These are phyloP conservation scores for Hesperophylax magnus DNA, from an alignment of 1,140 invertebrate genomes.

Conservation along the genomic window DNA sequence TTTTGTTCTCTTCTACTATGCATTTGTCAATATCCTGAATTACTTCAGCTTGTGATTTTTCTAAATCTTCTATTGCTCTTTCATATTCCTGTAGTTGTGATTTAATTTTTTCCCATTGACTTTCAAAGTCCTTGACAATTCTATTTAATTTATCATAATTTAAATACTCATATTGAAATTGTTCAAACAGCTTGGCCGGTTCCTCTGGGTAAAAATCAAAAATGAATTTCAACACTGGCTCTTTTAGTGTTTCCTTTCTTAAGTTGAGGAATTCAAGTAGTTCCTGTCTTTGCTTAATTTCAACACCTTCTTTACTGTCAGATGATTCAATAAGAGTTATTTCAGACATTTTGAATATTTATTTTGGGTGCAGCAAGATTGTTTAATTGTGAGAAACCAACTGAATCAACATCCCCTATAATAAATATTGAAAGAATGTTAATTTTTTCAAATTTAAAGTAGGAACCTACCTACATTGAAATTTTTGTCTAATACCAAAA, in stretches of 20 bases:
- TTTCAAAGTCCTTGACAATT: constrained; percentile 22
- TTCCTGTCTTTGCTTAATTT: constrained; percentile 1
- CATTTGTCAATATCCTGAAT: constrained; percentile 18
- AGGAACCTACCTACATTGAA: no score
- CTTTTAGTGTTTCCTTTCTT: neutral
- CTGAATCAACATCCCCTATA: no score
- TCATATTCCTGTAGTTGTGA: constrained; percentile 33
- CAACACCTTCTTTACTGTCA: neutral
- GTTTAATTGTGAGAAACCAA: no score
- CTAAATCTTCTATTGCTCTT: constrained; percentile 4
- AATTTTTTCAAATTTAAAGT: no score
- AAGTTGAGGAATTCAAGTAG: neutral
- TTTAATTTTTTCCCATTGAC: constrained; percentile 15
- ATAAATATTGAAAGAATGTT: no score
- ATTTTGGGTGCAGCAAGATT: no score
- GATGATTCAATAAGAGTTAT: neutral
- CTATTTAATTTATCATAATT: constrained; percentile 11
- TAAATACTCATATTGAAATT: constrained; percentile 16
- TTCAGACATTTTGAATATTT: constrained; percentile 3
- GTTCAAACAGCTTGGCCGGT: neutral
- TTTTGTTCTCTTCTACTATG: neutral
- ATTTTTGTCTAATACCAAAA: no score
- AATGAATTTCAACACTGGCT: constrained; percentile 38
- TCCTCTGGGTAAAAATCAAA: constrained; percentile 20
- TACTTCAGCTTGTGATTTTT: constrained; percentile 16